Evolutionary conservation across 2,797 vertebrate species (phyloP).

Genomic region (Helarctos malayanus): DNA sequence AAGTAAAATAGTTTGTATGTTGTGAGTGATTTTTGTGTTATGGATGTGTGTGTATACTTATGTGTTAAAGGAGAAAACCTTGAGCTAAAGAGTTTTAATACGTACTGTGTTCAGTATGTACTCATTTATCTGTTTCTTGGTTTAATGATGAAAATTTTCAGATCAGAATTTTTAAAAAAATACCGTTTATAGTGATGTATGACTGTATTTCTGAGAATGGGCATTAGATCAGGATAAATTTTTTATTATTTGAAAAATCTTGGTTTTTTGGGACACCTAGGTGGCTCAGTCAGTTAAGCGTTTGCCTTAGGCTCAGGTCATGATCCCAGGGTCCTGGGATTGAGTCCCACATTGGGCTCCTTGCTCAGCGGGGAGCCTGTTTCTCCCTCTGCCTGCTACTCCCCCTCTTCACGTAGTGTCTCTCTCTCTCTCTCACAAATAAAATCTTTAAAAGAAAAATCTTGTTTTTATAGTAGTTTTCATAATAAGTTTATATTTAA

Average conservation of each 20-base stretch:
- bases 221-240: background rate
- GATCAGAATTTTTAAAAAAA: background rate
- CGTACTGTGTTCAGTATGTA: background rate
- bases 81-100: constrained; percentile 8
- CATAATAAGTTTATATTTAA: background rate
- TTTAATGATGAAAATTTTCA: constrained; percentile 31
- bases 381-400: background rate
- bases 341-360: no score
- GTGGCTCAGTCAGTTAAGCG: no score
- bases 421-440: background rate
- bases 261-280: no score
- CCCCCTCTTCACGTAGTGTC: background rate
- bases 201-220: background rate
- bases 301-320: no score
- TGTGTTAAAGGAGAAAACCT: constrained; percentile 33
- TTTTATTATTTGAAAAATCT: background rate
- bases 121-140: constrained; percentile 4
- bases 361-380: background rate
- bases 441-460: background rate
- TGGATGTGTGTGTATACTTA: background rate
- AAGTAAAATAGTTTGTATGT: constrained; percentile 22
- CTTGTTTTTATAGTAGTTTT: background rate
- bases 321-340: no score
- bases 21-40: constrained; percentile 7
- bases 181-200: background rate